Conservation (phyloP, 2,113 vertebrate species). For the Ciconia boyciana region DNA sequence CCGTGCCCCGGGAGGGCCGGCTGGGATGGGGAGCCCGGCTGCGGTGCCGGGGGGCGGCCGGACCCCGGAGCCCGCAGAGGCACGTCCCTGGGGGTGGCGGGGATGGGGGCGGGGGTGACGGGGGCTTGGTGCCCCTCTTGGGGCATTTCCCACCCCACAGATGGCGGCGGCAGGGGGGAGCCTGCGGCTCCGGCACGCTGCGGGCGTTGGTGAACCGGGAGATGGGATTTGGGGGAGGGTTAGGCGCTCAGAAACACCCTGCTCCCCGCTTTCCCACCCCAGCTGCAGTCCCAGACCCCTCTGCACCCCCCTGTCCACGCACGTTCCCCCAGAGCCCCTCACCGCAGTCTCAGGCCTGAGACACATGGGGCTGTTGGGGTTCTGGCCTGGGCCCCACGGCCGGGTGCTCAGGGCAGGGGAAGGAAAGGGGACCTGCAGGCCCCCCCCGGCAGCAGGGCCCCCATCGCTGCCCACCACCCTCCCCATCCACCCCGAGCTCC, state of each 20-base stretch:
- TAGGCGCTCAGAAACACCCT: background rate
- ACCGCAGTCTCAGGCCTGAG: background rate
- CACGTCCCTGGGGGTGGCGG: background rate
- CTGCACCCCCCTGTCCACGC: background rate
- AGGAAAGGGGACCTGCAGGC: background rate
- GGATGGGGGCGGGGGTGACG: background rate
- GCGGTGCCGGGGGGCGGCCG: background rate
- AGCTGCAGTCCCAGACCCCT: too few species aligned
- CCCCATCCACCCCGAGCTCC: background rate
- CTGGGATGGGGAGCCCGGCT: background rate
- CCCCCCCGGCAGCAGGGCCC: background rate
- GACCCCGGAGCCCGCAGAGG: background rate
- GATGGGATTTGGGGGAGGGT: background rate
- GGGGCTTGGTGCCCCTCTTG: background rate
- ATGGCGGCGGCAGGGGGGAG: background rate
- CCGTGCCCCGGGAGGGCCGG: background rate
- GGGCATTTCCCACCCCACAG: background rate
- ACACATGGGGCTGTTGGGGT: background rate
- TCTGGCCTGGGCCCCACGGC: background rate
- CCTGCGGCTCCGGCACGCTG: background rate
- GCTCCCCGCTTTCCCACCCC: background rate
- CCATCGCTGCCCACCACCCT: accelerated
- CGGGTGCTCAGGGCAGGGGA: background rate
- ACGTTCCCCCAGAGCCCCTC: background rate
- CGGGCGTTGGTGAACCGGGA: background rate